A percentile compares a stretch with the other conserved stretches of the same genome.
phyloP scores from a whole-genome alignment of 2,113 vertebrate genomes.

The Aramus guarauna region DNA sequence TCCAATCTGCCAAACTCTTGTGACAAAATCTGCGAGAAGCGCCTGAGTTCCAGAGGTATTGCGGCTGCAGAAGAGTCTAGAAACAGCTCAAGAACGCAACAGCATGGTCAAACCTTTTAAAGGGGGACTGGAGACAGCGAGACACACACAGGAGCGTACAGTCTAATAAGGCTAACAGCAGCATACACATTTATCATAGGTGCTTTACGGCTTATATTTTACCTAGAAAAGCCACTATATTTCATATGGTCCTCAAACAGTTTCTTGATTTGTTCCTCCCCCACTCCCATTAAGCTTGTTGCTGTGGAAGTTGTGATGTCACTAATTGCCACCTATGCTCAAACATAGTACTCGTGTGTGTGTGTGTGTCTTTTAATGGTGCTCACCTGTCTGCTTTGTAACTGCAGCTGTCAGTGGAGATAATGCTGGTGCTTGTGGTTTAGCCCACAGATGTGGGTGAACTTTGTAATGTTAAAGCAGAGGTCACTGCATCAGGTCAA shows the following conservation, averaged over 20 bases:
- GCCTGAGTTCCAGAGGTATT: neutral
- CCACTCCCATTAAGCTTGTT: accelerated
- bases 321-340: neutral
- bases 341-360: accelerated
- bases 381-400: neutral
- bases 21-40: neutral
- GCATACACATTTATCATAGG: neutral
- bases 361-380: neutral
- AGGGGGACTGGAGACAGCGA: neutral
- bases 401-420: neutral
- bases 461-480: neutral
- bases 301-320: neutral
- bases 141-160: accelerated
- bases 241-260: neutral
- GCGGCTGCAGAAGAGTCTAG: neutral
- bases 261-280: neutral
- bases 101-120: neutral
- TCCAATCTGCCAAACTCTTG: neutral
- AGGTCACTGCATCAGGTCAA: neutral
- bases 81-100: neutral
- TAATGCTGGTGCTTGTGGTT: neutral
- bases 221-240: neutral
- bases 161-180: neutral
- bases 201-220: neutral
- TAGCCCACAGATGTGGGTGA: neutral